phyloP scores from a whole-genome alignment of 2,797 vertebrate genomes.

The Fundulus diaphanus region DNA sequence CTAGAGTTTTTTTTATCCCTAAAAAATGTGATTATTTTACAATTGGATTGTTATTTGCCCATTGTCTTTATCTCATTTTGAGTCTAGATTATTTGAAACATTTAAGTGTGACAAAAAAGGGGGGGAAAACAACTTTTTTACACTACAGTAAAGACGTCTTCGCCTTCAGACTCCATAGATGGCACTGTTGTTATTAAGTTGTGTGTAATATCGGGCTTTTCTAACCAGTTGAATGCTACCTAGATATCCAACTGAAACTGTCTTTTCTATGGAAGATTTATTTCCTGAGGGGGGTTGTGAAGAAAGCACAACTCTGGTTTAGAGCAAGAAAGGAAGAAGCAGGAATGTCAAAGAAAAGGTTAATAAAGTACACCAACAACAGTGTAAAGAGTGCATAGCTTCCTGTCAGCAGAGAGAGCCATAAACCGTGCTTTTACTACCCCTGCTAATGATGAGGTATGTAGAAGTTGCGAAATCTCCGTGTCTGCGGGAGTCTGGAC shows the following conservation, averaged over 20 bases:
- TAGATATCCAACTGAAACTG: background rate
- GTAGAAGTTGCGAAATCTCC: constrained; percentile 68
- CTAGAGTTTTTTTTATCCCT: too few relatives aligned
- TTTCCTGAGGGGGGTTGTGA: constrained; percentile 6
- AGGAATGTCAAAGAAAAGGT: background rate
- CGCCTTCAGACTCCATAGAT: background rate
- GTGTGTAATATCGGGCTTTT: background rate
- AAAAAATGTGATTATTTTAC: background rate
- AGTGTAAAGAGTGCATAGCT: constrained; percentile 14
- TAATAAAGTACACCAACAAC: constrained; percentile 14
- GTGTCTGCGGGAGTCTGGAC: constrained; percentile 16
- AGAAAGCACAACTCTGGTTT: constrained; percentile 1
- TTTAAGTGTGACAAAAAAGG: background rate
- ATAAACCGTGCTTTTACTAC: constrained; percentile 19
- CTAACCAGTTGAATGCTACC: background rate
- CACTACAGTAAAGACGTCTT: background rate
- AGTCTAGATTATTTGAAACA: background rate
- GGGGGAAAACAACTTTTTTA: too few relatives aligned
- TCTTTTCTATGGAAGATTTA: background rate
- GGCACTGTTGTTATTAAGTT: background rate
- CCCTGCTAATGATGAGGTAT: constrained; percentile 54
- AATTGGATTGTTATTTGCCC: background rate
- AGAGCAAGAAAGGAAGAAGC: background rate
- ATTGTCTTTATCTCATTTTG: background rate
- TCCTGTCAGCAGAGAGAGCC: constrained; percentile 3